Base-by-base conservation (phyloP, 1,140 invertebrate genomes). In the Agraylea sexmaculata region DNA sequence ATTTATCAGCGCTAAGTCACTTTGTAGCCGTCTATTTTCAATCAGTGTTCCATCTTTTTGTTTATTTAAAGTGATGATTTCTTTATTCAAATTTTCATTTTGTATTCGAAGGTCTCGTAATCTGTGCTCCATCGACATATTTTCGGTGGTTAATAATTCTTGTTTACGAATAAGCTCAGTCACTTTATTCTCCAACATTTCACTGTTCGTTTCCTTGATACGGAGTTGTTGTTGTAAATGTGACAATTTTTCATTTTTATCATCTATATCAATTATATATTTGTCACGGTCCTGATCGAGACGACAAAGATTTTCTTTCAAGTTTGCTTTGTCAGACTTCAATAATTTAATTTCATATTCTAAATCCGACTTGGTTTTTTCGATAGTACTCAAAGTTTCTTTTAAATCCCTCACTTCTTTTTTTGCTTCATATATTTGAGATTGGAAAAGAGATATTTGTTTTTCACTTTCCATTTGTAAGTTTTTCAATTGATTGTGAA, bases 11-110 rank as follows among this genome's bases (percentile, higher is more conserved):
- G 68, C 66, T 40, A 82, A 52, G 51, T 78, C 78, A 45, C 78
- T 74, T 55, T 80, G 77, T 7, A 82, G 52, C 32, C 73, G 64
- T 51, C 74, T 68, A 50, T 74, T 75, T 56, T 77, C 73, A 29
- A 71, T 66, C 1, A 69, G 54, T 12, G 68, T 64, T 50, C 63
- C 67, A 29, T 77, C 72, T 32, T 65, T 59, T 40, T 74, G 61
- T 40, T 64, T 61, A 20, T 47, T 59, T 25, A 65, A 42, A 42
- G 55, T 60, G 39, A 56, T 54, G 45, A 66, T 58, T 56, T 69
- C 74, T 41, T 58, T 54, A 44, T 64, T 63, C 16, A 67, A 51
- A 44, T 66, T 63, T 28, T 57, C 58, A 39, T 73, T 58, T 53
- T 73, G 69, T 20, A 69, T 56, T 50, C 74, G 71, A 46, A 66